These are phyloP conservation scores for Ictidomys tridecemlineatus DNA, from an alignment of 2,113 vertebrate genomes.

Conservation along the genomic window DNA sequence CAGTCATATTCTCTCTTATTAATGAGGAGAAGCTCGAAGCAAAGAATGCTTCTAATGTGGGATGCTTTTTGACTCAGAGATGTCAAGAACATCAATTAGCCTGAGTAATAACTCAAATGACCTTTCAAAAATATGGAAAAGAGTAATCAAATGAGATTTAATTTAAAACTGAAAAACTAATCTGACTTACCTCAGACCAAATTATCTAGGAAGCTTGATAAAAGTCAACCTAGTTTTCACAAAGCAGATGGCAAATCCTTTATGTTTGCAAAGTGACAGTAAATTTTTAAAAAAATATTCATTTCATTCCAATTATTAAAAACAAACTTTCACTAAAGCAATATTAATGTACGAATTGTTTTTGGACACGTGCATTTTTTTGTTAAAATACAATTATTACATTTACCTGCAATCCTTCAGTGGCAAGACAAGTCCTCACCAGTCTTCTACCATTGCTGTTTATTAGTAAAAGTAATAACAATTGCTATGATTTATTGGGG, in stretches of 20 bases:
- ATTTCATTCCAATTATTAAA: background rate
- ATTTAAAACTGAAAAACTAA: slow-evolving; percentile 43
- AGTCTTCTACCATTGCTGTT: background rate
- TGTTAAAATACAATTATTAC: background rate
- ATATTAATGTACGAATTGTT: background rate
- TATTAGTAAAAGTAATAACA: background rate
- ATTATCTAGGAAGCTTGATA: background rate
- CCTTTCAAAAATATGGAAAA: background rate
- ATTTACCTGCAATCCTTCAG: background rate
- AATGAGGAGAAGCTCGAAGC: background rate
- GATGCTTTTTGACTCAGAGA: background rate
- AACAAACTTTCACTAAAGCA: background rate
- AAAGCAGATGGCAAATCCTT: slow-evolving; percentile 1
- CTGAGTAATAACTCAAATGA: slow-evolving; percentile 43
- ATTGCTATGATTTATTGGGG: background rate
- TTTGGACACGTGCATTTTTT: background rate
- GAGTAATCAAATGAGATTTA: slow-evolving; percentile 14
- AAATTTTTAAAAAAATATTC: background rate
- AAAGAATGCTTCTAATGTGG: background rate
- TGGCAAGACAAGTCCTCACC: background rate
- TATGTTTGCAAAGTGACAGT: background rate
- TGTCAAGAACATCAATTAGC: background rate
- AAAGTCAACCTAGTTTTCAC: background rate
- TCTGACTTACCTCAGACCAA: background rate
- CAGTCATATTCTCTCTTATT: background rate